Conservation (phyloP, 2,113 vertebrate genomes). For the Alosa alosa region DNA sequence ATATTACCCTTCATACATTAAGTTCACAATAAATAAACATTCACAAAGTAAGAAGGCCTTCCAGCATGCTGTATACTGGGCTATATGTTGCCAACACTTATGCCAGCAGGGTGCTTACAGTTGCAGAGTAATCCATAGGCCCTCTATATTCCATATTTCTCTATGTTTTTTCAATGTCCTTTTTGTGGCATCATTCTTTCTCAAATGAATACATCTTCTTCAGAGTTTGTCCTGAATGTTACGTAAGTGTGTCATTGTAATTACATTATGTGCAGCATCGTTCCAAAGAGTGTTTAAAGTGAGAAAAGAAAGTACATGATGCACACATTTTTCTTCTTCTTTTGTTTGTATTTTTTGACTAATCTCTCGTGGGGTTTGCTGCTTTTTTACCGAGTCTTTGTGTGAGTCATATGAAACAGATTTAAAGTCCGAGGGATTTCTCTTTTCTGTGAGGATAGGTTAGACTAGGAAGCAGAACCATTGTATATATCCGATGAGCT, state of each 20-base stretch:
- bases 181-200: background rate
- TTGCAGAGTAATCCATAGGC: background rate
- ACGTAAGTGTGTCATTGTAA: background rate
- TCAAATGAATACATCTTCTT: background rate
- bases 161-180: background rate
- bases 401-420: background rate
- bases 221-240: constrained; percentile 7
- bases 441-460: background rate
- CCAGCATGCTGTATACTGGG: background rate
- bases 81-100: background rate
- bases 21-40: background rate
- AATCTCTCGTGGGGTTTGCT: background rate
- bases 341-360: background rate
- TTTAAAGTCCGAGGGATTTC: background rate
- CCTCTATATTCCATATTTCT: background rate
- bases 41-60: background rate
- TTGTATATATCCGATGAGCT: background rate
- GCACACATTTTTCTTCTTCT: background rate
- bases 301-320: background rate
- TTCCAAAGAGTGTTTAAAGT: background rate
- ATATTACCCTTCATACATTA: background rate
- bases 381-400: background rate
- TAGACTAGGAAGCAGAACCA: background rate
- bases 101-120: background rate
- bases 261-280: background rate